A percentile compares a stretch with the other conserved stretches of the same genome.
Evolutionary conservation across 30 jellyfish, hydroid and myxozoan species (phyloP).

Genomic region (Catostylus mosaicus): DNA sequence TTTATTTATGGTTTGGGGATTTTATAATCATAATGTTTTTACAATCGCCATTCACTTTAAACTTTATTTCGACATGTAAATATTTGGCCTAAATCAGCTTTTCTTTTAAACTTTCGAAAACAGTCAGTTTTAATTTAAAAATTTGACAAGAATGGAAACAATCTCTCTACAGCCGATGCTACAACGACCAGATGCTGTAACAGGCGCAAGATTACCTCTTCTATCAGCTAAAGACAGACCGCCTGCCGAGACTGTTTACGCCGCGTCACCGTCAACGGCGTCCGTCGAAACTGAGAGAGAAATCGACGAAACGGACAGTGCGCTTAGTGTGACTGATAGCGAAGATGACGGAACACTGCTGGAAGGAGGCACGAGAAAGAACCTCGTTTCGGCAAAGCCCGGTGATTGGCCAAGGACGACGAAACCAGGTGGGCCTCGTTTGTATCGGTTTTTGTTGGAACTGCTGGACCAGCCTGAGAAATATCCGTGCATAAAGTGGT

Average conservation of each 20-base stretch:
- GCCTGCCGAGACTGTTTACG: not conserved
- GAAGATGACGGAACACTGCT: conserved; percentile 18
- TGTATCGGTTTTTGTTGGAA: conserved; percentile 67
- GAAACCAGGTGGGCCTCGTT: conserved; percentile 58
- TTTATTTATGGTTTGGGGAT: too few relatives aligned
- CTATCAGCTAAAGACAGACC: not conserved
- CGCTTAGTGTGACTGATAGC: conserved; percentile 45
- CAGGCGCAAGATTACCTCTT: not conserved
- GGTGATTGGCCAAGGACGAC: conserved; percentile 1
- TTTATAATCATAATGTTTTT: too few relatives aligned
- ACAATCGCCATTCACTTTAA: too few relatives aligned
- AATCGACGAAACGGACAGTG: conserved; percentile 47
- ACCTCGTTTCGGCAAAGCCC: conserved; percentile 8
- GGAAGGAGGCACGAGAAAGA: not conserved
- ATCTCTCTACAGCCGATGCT: not conserved
- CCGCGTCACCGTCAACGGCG: conserved; percentile 21
- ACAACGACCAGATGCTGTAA: not conserved
- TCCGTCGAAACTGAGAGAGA: conserved; percentile 29
- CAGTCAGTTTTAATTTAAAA: too few relatives aligned
- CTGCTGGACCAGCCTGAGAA: conserved; percentile 69
- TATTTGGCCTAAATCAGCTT: too few relatives aligned
- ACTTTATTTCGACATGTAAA: too few relatives aligned
- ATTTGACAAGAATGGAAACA: too few relatives aligned
- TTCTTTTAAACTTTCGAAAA: too few relatives aligned
- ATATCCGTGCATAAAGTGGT: conserved; percentile 85